Conservation (phyloP, 2,888 invertebrate genomes). For the Parnassius orleans region DNA sequence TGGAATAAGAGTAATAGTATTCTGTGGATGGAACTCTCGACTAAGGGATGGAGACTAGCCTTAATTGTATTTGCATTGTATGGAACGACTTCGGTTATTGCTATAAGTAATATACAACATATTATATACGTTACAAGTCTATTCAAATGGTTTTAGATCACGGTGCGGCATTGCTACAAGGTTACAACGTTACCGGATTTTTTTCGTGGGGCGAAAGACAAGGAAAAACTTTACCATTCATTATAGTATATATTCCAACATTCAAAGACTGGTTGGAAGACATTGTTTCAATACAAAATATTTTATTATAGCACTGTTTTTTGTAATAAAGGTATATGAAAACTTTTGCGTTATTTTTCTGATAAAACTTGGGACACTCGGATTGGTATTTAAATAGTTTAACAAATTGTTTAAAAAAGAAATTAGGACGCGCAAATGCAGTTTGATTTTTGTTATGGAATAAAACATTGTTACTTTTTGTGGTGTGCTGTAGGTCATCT, state of each 20-base stretch:
- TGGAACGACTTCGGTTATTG: too few species aligned
- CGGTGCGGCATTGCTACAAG: conserved; percentile 46
- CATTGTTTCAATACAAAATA: conserved; percentile 32
- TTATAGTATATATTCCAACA: conserved; percentile 45
- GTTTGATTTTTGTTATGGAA: not conserved
- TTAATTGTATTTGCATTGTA: not conserved
- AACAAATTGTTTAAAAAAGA: not conserved
- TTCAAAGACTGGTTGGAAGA: conserved; percentile 52
- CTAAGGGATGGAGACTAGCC: not conserved
- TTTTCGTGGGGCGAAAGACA: conserved; percentile 59
- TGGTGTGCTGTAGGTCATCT: too few species aligned
- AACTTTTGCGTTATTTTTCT: not conserved
- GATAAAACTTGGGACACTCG: not conserved
- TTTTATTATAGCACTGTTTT: not conserved
- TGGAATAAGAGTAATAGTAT: not conserved
- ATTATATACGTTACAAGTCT: not conserved
- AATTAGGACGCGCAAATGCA: not conserved
- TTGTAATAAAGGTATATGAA: not conserved
- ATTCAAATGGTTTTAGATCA: conserved; percentile 44
- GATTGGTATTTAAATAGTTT: not conserved
- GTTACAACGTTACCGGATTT: conserved; percentile 46
- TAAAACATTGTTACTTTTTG: too few species aligned
- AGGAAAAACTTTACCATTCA: conserved; percentile 43
- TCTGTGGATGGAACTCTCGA: not conserved
- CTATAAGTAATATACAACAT: not conserved